These are phyloP conservation scores for Torymus tubicola DNA, from an alignment of 2,888 invertebrate genomes.

Conservation along the genomic window DNA sequence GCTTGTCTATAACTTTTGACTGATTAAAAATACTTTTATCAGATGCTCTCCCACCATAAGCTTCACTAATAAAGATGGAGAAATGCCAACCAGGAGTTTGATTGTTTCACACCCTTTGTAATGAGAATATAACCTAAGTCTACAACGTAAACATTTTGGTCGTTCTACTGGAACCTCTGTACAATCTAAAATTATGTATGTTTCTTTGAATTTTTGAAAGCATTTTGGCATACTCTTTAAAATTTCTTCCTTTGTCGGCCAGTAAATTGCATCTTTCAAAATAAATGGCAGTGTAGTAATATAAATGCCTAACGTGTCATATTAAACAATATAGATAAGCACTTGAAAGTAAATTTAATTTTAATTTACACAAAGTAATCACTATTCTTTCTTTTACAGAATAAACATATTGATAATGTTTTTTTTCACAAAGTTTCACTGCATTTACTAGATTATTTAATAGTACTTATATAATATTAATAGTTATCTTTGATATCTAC, in stretches of 20 bases:
- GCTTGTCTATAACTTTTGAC: too few relatives aligned
- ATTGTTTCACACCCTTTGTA: conserved; percentile 45
- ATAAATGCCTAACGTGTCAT: too few relatives aligned
- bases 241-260: conserved; percentile 23
- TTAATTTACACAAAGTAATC: too few relatives aligned
- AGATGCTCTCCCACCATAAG: conserved; percentile 37
- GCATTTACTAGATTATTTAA: too few relatives aligned
- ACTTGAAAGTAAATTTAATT: too few relatives aligned
- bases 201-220: conserved; percentile 38
- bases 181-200: conserved; percentile 41
- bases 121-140: conserved; percentile 35
- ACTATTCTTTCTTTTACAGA: too few relatives aligned
- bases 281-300: too few relatives aligned
- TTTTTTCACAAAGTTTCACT: too few relatives aligned
- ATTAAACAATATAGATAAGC: too few relatives aligned
- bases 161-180: conserved; percentile 45
- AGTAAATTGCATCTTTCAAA: background rate
- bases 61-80: conserved; percentile 42
- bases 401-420: too few relatives aligned
- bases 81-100: conserved; percentile 18
- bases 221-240: conserved; percentile 36
- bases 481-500: too few relatives aligned
- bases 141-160: conserved; percentile 38
- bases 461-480: too few relatives aligned
- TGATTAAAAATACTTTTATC: conserved; percentile 42